phyloP scores from a whole-genome alignment of 1,140 invertebrate species.

The Heliothis virescens region DNA sequence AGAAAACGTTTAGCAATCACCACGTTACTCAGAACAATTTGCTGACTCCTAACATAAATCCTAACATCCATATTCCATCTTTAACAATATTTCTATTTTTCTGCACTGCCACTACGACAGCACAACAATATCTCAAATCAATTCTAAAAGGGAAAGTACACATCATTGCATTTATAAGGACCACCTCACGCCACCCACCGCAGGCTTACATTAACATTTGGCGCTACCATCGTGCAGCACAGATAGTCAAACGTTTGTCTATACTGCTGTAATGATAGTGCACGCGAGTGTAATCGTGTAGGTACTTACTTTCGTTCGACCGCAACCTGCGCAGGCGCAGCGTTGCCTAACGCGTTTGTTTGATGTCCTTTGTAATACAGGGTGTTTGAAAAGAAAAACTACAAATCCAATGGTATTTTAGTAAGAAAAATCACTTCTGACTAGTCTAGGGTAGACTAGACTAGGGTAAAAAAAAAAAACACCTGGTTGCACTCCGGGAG shows the following conservation, averaged over 20 bases:
- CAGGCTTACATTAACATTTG: constrained; percentile 24
- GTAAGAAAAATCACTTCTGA: too few relatives aligned
- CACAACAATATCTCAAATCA: background rate
- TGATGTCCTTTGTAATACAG: constrained; percentile 21
- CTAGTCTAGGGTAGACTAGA: too few relatives aligned
- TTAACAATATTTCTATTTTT: too few relatives aligned
- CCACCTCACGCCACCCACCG: constrained; percentile 14
- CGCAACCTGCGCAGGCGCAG: constrained; percentile 15
- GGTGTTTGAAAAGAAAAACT: background rate
- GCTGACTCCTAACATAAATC: too few relatives aligned
- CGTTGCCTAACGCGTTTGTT: constrained; percentile 29
- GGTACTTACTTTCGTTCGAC: constrained; percentile 13
- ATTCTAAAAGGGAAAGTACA: constrained; percentile 23
- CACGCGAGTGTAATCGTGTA: constrained; percentile 12
- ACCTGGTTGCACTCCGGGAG: too few relatives aligned
- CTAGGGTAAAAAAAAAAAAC: too few relatives aligned
- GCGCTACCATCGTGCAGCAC: constrained; percentile 18
- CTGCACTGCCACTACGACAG: too few relatives aligned
- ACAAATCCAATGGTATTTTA: too few relatives aligned
- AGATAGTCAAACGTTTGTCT: constrained; percentile 24
- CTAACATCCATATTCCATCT: too few relatives aligned
- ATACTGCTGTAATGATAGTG: constrained; percentile 16
- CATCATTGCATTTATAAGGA: background rate
- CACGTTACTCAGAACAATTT: too few relatives aligned
- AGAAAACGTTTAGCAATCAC: too few relatives aligned